Conservation (phyloP, 2,113 vertebrate genomes). For the Martes martes region DNA sequence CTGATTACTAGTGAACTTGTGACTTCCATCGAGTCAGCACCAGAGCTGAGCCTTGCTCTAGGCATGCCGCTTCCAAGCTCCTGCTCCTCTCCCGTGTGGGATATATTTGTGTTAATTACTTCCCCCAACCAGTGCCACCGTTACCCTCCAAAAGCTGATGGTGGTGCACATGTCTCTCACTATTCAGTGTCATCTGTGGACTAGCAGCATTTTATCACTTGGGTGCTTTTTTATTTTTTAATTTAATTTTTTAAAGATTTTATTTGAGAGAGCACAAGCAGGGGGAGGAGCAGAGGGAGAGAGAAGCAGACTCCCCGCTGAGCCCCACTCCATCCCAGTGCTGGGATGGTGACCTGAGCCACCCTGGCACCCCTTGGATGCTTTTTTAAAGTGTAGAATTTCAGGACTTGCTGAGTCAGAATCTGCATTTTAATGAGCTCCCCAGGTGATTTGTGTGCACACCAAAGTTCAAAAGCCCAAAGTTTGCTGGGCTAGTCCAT, state of each 20-base stretch:
- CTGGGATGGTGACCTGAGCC: neutral
- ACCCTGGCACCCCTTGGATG: neutral
- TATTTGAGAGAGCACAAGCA: neutral
- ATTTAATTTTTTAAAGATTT: neutral
- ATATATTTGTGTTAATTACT: neutral
- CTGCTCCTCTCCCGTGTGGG: neutral
- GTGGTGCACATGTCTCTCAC: neutral
- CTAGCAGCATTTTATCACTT: neutral
- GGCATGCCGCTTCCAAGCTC: fast-evolving
- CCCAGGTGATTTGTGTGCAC: neutral
- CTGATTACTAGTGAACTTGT: neutral
- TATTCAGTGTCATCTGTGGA: neutral
- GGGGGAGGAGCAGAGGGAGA: neutral
- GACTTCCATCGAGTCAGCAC: neutral
- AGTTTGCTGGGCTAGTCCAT: neutral
- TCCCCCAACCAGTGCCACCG: neutral
- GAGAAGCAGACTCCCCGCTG: neutral
- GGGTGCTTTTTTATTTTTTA: neutral
- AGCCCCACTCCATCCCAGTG: neutral
- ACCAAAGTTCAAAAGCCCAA: neutral
- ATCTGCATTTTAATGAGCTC: neutral
- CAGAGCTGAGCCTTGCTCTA: neutral
- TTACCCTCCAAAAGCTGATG: fast-evolving
- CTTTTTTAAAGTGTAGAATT: neutral
- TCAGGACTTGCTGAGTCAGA: neutral